Conservation (phyloP, 2,113 vertebrate species). For the Tor tambroides region DNA sequence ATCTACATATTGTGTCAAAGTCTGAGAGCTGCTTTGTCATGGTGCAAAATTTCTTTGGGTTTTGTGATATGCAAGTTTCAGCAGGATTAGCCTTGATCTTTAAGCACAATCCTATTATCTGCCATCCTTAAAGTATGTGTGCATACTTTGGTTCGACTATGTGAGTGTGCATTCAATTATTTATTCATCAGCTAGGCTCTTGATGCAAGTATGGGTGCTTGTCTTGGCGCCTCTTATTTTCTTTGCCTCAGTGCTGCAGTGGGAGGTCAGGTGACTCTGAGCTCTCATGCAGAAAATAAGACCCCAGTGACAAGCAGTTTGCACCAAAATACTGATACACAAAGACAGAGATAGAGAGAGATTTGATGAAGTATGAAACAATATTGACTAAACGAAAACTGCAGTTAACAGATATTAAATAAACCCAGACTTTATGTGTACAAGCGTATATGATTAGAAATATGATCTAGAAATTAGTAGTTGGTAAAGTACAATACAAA, state of each 20-base stretch:
- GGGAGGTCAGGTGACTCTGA: constrained; percentile 28
- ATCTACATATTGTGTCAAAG: background rate
- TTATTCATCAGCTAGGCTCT: background rate
- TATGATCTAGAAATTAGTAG: background rate
- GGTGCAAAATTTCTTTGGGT: background rate
- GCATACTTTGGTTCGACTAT: background rate
- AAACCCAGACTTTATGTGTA: background rate
- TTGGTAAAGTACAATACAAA: background rate
- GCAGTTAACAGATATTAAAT: background rate
- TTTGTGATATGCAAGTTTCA: background rate
- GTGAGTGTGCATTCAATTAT: background rate
- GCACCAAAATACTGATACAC: background rate
- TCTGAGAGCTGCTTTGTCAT: constrained; percentile 11
- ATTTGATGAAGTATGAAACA: background rate
- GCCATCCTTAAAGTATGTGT: background rate
- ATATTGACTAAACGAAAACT: background rate
- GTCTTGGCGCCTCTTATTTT: background rate
- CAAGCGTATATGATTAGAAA: background rate
- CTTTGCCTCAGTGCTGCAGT: background rate
- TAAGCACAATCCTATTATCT: background rate
- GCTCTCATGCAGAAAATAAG: constrained; percentile 29
- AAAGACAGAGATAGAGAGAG: background rate
- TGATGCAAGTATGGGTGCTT: background rate
- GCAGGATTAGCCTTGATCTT: background rate
- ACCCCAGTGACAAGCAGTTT: constrained; percentile 12